Evolutionary conservation across 2,113 vertebrate species (phyloP), one percentile per base, ranked within the genome.

Genomic region (Porphyrio hochstetteri): DNA sequence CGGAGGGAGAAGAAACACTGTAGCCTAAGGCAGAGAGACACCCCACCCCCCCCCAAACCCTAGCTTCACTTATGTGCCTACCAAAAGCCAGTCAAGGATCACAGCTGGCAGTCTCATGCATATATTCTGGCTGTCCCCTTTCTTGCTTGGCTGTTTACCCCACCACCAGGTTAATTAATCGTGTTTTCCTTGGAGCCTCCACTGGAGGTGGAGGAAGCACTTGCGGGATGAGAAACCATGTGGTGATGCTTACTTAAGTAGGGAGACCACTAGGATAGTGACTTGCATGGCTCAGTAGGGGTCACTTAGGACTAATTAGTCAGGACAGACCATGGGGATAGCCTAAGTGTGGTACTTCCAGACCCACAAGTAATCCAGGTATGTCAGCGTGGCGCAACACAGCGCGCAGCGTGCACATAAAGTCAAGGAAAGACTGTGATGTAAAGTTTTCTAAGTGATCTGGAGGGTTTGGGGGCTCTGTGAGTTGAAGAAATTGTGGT

Each of bases 351-450:
- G 38, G 69, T 75, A 56, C 38, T 71, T 77, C 18, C 64, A 86
- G 79, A 50, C 28, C 25, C n/a, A 52, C n/a, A 59, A 15, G 46
- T 9, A 38, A 31, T 29, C 20, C 60, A 16, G n/a, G 31, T 57
- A 2, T 7, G 42, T 50, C 72, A 28, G 11, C 16, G 1, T 4
- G 44, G 40, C 0, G 0, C 63, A 35, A 29, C 9, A 0, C 10
- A 42, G 61, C 16, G 61, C 71, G 52, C 85, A 63, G 64, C 1
- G 1, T 38, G 15, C 9, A 2, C 12, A 4, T 38, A 7, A 68
- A 64, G 44, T 42, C 57, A 12, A 60, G 55, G 44, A 23, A 88
- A 61, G 48, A n/a, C 42, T 28, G 35, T 29, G 28, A 16, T 13
- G 25, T 48, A 11, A 81, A 48, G 17, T 55, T 88, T 61, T 68